Percentiles rank a stretch among this genome's conserved stretches.
Conservation (phyloP, 2,113 vertebrate species). For the Nannospalax galili region DNA sequence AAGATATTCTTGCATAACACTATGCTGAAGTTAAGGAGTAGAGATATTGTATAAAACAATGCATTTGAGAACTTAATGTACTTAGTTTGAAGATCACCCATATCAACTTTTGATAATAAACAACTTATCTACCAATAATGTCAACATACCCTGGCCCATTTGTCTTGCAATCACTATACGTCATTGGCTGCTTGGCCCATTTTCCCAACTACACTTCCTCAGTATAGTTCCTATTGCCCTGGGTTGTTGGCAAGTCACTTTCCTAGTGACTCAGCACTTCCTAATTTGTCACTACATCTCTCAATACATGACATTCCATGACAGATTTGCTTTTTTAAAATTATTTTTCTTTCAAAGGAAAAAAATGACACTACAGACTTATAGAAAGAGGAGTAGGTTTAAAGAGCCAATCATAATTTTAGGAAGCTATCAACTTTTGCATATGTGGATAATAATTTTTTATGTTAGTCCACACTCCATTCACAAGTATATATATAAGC, state of each 20-base stretch:
- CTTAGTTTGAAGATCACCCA: not conserved
- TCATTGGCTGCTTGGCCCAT: not conserved
- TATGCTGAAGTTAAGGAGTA: not conserved
- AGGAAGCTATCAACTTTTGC: constrained; percentile 52
- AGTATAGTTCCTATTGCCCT: not conserved
- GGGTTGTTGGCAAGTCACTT: not conserved
- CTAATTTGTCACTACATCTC: constrained; percentile 9
- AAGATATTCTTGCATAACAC: not conserved
- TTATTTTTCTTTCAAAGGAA: constrained; percentile 30
- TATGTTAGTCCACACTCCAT: constrained; percentile 54
- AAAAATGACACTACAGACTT: constrained; percentile 52
- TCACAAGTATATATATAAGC: constrained; percentile 72
- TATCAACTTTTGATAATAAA: not conserved
- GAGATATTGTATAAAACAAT: not conserved
- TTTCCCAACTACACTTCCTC: not conserved
- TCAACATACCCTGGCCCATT: not conserved
- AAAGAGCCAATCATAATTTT: constrained; percentile 41
- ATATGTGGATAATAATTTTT: constrained; percentile 62
- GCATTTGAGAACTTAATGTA: not conserved
- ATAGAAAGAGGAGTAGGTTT: not conserved
- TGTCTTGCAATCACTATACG: not conserved
- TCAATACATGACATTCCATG: constrained; percentile 29
- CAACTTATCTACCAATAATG: not conserved
- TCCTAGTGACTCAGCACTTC: not conserved
- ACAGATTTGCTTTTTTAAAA: not conserved